Conservation (phyloP, 2,113 vertebrate genomes). For the Chamaetylas fuelleborni region DNA sequence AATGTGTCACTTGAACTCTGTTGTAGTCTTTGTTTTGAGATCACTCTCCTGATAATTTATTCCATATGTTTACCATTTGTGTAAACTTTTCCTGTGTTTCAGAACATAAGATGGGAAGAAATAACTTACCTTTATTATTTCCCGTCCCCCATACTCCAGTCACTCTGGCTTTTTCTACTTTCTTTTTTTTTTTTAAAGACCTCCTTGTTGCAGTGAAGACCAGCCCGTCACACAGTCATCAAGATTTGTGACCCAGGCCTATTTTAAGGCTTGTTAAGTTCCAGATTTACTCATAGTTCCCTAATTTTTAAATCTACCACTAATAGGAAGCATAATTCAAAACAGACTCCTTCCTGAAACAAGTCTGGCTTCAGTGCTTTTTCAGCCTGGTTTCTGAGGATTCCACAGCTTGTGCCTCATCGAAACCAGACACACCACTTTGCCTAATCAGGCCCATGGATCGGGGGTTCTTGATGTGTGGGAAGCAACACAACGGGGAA, state of each 20-base stretch:
- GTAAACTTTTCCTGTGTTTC: neutral
- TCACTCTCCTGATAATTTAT: constrained; percentile 55
- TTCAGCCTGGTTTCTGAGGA: constrained; percentile 31
- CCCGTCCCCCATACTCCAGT: neutral
- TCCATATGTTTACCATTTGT: constrained; percentile 49
- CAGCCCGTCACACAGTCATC: neutral
- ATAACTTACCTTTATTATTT: constrained; percentile 26
- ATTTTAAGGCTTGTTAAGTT: constrained; percentile 60
- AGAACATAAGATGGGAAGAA: constrained; percentile 18
- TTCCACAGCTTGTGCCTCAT: constrained; percentile 55
- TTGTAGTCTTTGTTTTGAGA: constrained; percentile 53
- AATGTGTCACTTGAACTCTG: constrained; percentile 48
- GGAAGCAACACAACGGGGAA: neutral
- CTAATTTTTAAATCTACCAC: constrained; percentile 63
- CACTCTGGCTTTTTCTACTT: neutral
- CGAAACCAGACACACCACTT: neutral
- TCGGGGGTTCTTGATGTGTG: neutral
- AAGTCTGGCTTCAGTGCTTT: constrained; percentile 1
- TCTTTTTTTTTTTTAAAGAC: neutral
- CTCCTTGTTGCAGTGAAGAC: neutral
- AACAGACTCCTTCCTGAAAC: constrained; percentile 47
- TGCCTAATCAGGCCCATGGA: neutral
- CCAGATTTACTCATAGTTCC: constrained; percentile 57
- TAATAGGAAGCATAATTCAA: constrained; percentile 62
- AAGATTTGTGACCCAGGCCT: constrained; percentile 44